Percentiles rank a stretch among this genome's conserved stretches.
Evolutionary conservation across 2,888 invertebrate species (phyloP).

Genomic region (Lasioglossum marginatum): DNA sequence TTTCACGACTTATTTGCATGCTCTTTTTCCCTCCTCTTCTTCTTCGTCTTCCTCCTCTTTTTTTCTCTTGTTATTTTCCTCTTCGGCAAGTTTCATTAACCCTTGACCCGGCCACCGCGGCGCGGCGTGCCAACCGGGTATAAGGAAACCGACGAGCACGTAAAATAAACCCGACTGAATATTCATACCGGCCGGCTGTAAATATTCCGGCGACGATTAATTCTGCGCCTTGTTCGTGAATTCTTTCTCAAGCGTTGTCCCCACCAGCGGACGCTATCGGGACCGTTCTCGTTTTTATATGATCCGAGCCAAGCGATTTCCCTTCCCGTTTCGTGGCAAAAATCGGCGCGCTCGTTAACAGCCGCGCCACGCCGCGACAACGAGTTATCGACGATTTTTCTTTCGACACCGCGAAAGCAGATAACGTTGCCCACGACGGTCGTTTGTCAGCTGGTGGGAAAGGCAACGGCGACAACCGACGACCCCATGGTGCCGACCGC

Average conservation of each 20-base stretch:
- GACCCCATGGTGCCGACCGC: neutral
- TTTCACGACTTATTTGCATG: conserved; percentile 77
- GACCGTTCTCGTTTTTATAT: conserved; percentile 15
- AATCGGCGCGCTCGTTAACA: conserved; percentile 34
- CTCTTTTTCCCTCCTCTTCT: neutral
- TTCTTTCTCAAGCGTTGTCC: conserved; percentile 44
- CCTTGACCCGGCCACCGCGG: conserved; percentile 73
- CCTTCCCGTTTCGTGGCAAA: conserved; percentile 22
- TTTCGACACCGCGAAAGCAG: conserved; percentile 59
- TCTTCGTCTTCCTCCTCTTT: neutral
- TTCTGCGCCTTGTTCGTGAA: conserved; percentile 72
- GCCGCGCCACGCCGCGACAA: conserved; percentile 56
- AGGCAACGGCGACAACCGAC: neutral
- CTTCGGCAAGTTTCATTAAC: conserved; percentile 82
- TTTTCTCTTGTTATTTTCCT: conserved; percentile 50
- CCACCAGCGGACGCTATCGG: neutral
- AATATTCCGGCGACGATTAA: conserved; percentile 77
- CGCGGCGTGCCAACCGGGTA: conserved; percentile 56
- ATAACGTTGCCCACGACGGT: neutral
- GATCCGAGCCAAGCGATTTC: neutral
- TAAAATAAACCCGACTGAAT: conserved; percentile 80
- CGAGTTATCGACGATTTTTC: conserved; percentile 75
- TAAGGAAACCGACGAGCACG: conserved; percentile 79
- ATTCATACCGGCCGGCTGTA: conserved; percentile 77
- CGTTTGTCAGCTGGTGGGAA: neutral